Evolutionary conservation across 2,888 invertebrate species (phyloP).

Genomic region (Rhingia rostrata): DNA sequence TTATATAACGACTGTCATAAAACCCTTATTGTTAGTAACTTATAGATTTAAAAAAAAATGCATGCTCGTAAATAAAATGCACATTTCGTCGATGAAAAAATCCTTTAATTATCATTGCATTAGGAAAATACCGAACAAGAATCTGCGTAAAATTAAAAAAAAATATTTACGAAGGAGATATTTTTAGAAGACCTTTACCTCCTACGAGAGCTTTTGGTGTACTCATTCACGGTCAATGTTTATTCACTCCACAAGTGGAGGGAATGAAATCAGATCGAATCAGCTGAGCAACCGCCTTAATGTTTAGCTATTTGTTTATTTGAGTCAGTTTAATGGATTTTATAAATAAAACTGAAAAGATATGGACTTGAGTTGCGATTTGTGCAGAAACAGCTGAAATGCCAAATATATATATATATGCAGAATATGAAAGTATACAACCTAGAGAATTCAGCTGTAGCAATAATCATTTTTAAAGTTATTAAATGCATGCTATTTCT

Average conservation of each 20-base stretch:
- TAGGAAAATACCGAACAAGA: conserved; percentile 28
- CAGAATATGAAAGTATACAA: not conserved
- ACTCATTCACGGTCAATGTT: conserved; percentile 67
- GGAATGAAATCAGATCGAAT: conserved; percentile 9
- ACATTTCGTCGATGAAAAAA: not conserved
- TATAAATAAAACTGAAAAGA: conserved; percentile 28
- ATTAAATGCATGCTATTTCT: no score
- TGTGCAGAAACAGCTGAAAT: conserved; percentile 14
- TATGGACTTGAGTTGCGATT: conserved; percentile 1
- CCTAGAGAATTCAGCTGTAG: not conserved
- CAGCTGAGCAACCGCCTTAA: conserved; percentile 41
- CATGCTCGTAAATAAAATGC: conserved; percentile 14
- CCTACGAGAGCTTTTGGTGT: conserved; percentile 37
- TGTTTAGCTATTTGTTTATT: conserved; percentile 44
- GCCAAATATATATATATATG: no score
- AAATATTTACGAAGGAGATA: conserved; percentile 27
- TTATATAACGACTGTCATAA: no score
- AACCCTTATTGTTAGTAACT: not conserved
- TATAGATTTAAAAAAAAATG: not conserved
- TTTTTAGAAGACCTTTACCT: conserved; percentile 62
- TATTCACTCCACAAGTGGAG: conserved; percentile 8
- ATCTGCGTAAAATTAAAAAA: conserved; percentile 40
- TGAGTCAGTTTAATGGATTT: conserved; percentile 29
- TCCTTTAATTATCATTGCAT: conserved; percentile 25
- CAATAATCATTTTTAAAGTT: no score